Evolutionary conservation across 2,797 vertebrate genomes (phyloP), one percentile per base, ranked within the genome.

Genomic region (Semaprochilodus insignis): DNA sequence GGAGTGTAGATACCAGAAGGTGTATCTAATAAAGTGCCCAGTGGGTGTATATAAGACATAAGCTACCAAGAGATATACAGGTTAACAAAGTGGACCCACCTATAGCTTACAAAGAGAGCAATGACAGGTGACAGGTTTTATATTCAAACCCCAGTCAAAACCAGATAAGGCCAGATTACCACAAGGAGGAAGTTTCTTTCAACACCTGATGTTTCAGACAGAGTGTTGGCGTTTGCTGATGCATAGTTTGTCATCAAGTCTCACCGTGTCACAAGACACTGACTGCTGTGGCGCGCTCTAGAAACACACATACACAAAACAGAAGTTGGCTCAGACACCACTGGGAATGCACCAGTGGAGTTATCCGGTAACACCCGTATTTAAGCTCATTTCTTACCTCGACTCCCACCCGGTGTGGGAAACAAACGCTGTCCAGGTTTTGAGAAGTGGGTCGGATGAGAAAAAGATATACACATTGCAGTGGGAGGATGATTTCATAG

Each of bases 181-280:
- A 70, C 10, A 44, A 57, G 40, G 36, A 77, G 74, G 70, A 7
- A 75, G 74, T 23, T 27, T 62, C 54, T 34, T 77, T 62, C 15
- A 77, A 82, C 74, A 77, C 74, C 54, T 82, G 81, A 82, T 25
- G 57, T 62, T 15, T 44, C 74, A 71, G 81, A 70, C 55, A 52
- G 59, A 54, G 40, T 25, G 34, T 27, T 16, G 69, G 66, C 25
- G 21, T 77, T 27, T 62, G 66, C 10, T 72, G 74, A 72, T 27
- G n/a, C 34, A 44, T 63, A 25, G 4, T 77, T 70, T n/a, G 21
- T 81, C 80, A 57, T 57, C 52, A 21, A 59, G 17, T 14, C 25
- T 27, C 27, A 76, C 19, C 36, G n/a, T 48, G 27, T 82, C 81
- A 82, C 74, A 77, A 77, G 74, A 65, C 52, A 63, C 57, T 74